A percentile compares a stretch with the other conserved stretches of the same genome.
Evolutionary conservation across 1,140 invertebrate species (phyloP).

Genomic region (Panagrolaimus sp.): DNA sequence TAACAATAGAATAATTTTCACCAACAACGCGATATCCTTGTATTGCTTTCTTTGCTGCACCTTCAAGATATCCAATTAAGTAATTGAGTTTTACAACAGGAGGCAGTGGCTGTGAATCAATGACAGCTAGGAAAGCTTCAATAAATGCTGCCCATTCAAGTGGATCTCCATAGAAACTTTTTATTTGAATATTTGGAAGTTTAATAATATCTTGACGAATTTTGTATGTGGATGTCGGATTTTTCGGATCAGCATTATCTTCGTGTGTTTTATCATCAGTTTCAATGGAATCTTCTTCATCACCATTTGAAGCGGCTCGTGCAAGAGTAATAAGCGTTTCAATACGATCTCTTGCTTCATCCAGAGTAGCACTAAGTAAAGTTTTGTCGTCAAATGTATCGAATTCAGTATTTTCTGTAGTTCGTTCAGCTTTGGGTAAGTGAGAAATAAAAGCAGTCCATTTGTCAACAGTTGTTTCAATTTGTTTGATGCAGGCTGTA

Average conservation of each 20-base stretch:
- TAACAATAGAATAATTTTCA: conserved; percentile 10
- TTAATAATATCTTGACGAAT: neutral
- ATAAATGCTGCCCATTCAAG: conserved; percentile 6
- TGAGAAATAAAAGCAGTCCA: too few species aligned
- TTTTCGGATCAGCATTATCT: neutral
- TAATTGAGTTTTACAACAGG: conserved; percentile 11
- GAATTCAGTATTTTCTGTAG: too few species aligned
- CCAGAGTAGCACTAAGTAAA: too few species aligned
- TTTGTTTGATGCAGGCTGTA: too few species aligned
- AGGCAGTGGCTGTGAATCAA: neutral
- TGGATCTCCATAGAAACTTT: conserved; percentile 7
- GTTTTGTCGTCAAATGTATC: too few species aligned
- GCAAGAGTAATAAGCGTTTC: too few species aligned
- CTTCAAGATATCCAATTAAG: conserved; percentile 8
- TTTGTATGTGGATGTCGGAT: neutral
- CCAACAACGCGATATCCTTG: neutral
- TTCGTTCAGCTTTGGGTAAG: too few species aligned
- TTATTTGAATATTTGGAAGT: too few species aligned
- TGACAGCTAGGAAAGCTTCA: neutral
- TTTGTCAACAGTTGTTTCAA: too few species aligned
- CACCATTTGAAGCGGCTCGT: too few species aligned
- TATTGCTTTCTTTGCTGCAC: conserved; percentile 8
- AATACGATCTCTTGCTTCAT: too few species aligned
- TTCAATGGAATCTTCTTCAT: neutral
- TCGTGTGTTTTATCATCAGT: neutral